Conservation (phyloP, 92 coral and sea anemone genomes). For the Bergia sp. region DNA sequence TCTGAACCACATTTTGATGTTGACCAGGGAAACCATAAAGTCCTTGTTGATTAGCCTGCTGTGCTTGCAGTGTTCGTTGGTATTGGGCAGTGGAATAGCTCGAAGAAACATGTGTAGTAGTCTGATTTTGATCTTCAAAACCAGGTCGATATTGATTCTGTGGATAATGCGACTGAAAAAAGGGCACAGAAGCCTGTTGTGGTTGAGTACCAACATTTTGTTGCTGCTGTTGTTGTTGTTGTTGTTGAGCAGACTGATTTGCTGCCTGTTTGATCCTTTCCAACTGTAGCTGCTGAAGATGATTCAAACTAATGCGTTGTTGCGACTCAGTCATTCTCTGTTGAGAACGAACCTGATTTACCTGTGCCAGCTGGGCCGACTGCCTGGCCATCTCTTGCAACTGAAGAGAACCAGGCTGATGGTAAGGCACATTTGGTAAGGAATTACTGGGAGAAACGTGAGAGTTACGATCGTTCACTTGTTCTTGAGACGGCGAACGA, state of each 20-base stretch:
- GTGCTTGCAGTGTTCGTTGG: constrained; percentile 42
- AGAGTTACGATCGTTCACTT: constrained; percentile 46
- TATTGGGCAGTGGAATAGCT: constrained; percentile 26
- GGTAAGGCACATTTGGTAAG: constrained; percentile 43
- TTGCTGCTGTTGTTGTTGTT: constrained; percentile 57
- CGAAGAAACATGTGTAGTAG: constrained; percentile 24
- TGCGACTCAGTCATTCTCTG: constrained; percentile 39
- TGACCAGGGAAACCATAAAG: constrained; percentile 57
- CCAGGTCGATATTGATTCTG: constrained; percentile 47
- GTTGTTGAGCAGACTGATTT: constrained; percentile 49
- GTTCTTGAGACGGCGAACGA: constrained; percentile 43
- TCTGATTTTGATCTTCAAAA: constrained; percentile 32
- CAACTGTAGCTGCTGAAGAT: constrained; percentile 51
- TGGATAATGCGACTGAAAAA: constrained; percentile 32
- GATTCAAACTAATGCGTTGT: constrained; percentile 27
- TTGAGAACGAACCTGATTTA: constrained; percentile 48
- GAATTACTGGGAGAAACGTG: constrained; percentile 35
- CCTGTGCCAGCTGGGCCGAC: constrained; percentile 66
- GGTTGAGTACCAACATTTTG: constrained; percentile 27
- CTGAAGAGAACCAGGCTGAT: constrained; percentile 66
- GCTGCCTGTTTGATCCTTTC: constrained; percentile 48
- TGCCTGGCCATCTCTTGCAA: constrained; percentile 85
- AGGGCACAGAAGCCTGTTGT: constrained; percentile 18
- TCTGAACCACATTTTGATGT: constrained; percentile 45
- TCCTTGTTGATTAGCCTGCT: constrained; percentile 57